Conservation (phyloP, 64 coral and sea anemone genomes). For the Stichodactyla helianthus region DNA sequence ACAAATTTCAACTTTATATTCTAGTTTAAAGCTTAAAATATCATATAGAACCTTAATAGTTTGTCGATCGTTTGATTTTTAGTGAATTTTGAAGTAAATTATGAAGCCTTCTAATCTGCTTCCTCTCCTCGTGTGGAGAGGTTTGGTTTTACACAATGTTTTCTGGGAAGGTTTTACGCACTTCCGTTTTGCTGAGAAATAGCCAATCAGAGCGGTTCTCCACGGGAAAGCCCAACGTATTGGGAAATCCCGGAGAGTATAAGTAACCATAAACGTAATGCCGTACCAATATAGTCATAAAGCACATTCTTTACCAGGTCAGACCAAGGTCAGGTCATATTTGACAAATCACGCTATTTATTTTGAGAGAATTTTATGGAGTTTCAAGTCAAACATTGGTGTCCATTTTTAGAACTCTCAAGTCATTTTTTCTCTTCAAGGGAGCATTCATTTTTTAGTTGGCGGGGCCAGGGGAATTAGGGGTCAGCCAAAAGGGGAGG, state of each 20-base stretch:
- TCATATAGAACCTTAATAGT: background rate
- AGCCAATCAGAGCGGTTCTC: constrained; percentile 5
- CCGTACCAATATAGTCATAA: background rate
- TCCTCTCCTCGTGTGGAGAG: background rate
- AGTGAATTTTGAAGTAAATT: background rate
- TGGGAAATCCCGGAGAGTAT: constrained; percentile 11
- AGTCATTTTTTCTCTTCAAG: too few relatives aligned
- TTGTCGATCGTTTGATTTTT: background rate
- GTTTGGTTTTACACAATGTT: background rate
- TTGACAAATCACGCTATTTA: too few relatives aligned
- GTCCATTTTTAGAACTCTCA: too few relatives aligned
- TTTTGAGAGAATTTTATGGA: too few relatives aligned
- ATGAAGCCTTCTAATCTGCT: background rate
- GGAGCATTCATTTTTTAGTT: too few relatives aligned
- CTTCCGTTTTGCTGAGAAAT: background rate
- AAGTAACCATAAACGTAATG: background rate
- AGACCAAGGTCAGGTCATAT: too few relatives aligned
- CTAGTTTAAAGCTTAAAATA: background rate
- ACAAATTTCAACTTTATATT: background rate
- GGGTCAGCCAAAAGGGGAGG: too few relatives aligned
- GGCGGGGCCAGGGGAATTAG: too few relatives aligned
- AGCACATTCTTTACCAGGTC: background rate
- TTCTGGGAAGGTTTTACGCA: background rate
- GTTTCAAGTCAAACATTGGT: too few relatives aligned
- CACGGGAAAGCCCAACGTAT: constrained; percentile 1